Conservation (phyloP, 2,888 invertebrate genomes). For the Halictus quadricinctus region DNA sequence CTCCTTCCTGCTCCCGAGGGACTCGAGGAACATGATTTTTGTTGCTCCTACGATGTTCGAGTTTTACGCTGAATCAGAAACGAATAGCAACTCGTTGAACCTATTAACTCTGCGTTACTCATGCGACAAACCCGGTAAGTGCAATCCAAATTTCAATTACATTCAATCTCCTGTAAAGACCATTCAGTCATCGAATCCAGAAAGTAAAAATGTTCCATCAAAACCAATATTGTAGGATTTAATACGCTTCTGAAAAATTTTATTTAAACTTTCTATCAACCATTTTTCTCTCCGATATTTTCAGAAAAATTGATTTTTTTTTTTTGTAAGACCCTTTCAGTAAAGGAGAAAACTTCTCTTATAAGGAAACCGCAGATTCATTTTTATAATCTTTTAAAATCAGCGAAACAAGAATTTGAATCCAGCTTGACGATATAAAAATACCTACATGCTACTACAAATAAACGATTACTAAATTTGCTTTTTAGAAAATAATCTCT, state of each 20-base stretch:
- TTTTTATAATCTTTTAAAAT: background rate
- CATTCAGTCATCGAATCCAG: background rate
- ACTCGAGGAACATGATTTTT: constrained; percentile 21
- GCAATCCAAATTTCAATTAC: background rate
- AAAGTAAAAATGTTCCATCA: no score
- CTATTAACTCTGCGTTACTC: background rate
- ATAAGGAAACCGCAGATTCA: background rate
- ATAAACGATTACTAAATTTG: background rate
- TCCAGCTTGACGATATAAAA: background rate
- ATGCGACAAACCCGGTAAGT: background rate
- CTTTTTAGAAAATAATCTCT: background rate
- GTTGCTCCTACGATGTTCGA: background rate
- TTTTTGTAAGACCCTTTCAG: background rate
- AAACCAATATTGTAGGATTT: background rate
- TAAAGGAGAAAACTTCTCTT: background rate
- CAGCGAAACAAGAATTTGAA: background rate
- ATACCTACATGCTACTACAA: background rate
- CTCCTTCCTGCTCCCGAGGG: constrained; percentile 25
- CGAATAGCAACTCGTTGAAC: background rate
- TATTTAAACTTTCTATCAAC: background rate
- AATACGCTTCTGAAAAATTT: background rate
- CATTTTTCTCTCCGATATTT: background rate
- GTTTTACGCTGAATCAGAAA: background rate
- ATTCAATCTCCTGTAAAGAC: background rate
- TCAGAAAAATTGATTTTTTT: background rate